Base-by-base conservation (phyloP, 2,113 vertebrate species). In the Pelvicachromis taeniatus region DNA sequence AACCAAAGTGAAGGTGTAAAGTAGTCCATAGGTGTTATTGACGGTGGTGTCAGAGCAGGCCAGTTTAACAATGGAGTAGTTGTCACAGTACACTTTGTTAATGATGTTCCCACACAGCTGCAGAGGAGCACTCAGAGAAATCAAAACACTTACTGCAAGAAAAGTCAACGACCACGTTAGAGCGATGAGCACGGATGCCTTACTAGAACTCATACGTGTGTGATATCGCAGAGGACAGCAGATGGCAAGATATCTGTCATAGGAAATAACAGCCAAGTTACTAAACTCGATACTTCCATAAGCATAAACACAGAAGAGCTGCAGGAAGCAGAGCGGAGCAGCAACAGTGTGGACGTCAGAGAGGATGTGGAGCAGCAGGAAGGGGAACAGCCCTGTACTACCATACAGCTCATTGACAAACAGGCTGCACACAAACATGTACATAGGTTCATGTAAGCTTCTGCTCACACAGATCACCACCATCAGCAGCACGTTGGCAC, bases 21-120 rank as follows among this genome's bases (percentile, higher is more conserved):
- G 0, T 4, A 93, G 35, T 7, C 90, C 93, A 55, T 78, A 88
- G 9, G 91, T 68, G 65, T 94, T 95, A 8, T 91, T 91, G 31
- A 82, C 40, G 4, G 4, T 89, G 0, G 91, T 88, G 31, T 93
- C 90, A 5, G 13, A 85, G 35, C 95, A 96, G 6, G 94, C 82
- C 52, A 94, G 80, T 77, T 91, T 96, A 1, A 94, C 73, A 1
- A 95, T 10, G 3, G 85, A 61, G 45, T 88, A 88, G 45, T 94
- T 94, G 5, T 86, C 79, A 78, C 95, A 96, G 42, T n/a, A n/a
- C n/a, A n/a, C n/a, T n/a, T n/a, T n/a, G n/a, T n/a, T n/a, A n/a
- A n/a, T n/a, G n/a, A n/a, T n/a, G n/a, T n/a, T n/a, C n/a, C n/a
- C n/a, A n/a, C n/a, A n/a, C n/a, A n/a, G n/a, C n/a, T n/a, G n/a